Conservation (phyloP, 2,888 invertebrate genomes). For the Archaeoteleia sp. region DNA sequence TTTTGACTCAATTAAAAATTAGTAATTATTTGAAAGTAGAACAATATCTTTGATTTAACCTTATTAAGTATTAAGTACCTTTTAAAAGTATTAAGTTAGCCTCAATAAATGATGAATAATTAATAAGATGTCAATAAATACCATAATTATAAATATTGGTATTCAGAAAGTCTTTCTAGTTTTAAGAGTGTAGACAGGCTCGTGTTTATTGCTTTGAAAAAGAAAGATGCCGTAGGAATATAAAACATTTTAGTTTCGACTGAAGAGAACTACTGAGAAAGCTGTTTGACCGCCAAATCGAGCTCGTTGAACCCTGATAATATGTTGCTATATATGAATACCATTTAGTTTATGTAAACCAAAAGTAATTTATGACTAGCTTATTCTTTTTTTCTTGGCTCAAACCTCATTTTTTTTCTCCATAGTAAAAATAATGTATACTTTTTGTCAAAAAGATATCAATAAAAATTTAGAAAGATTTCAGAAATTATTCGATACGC, state of each 20-base stretch:
- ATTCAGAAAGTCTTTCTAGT: conserved; percentile 24
- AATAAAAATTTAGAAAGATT: conserved; percentile 7
- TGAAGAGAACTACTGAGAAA: too few species aligned
- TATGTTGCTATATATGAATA: conserved; percentile 24
- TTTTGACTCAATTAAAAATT: too few species aligned
- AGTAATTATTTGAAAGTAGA: too few species aligned
- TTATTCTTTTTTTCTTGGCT: conserved; percentile 16
- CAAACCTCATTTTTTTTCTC: conserved; percentile 7
- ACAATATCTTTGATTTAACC: too few species aligned
- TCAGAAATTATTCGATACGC: conserved; percentile 8
- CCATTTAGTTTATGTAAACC: conserved; percentile 27
- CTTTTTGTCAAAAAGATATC: too few species aligned
- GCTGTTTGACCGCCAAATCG: conserved; percentile 27
- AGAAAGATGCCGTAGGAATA: conserved; percentile 16
- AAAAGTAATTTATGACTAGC: conserved; percentile 28
- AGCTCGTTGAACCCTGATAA: conserved; percentile 30
- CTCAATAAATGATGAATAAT: conserved; percentile 9
- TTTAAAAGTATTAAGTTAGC: neutral
- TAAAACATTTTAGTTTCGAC: neutral
- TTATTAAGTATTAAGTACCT: too few species aligned
- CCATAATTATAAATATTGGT: too few species aligned
- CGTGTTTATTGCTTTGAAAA: neutral
- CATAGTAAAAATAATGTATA: too few species aligned
- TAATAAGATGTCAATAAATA: too few species aligned
- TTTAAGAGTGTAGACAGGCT: neutral